A percentile compares a stretch with the other conserved stretches of the same genome.
These are phyloP conservation scores for Astropecten irregularis DNA, from an alignment of 53 echinoderm and acorn worm genomes.

Conservation along the genomic window DNA sequence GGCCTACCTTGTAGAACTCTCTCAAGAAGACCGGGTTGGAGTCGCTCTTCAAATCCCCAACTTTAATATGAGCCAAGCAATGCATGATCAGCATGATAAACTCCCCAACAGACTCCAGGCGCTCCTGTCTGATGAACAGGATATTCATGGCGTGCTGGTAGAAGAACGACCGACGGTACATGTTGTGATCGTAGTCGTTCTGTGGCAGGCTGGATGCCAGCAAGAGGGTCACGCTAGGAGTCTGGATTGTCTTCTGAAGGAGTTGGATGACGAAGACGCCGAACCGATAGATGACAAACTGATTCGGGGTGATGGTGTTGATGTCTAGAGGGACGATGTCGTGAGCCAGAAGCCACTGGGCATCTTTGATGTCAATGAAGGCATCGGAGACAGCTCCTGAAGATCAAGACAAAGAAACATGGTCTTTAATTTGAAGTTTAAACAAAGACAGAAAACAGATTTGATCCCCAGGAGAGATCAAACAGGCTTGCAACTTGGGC, in stretches of 20 bases:
- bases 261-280: conserved; percentile 94
- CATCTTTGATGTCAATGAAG: conserved; percentile 98
- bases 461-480: too few species aligned
- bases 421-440: too few species aligned
- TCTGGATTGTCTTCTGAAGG: conserved; percentile 71
- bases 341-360: conserved; percentile 89
- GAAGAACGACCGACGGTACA: conserved; percentile 99
- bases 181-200: conserved; percentile 94
- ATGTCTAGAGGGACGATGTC: conserved; percentile 90
- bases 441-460: too few species aligned
- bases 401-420: conserved; percentile 5
- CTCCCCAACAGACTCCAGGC: conserved; percentile 96
- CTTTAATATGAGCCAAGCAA: conserved; percentile 96
- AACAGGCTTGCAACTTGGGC: too few species aligned
- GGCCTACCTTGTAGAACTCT: conserved; percentile 97
- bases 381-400: conserved; percentile 88
- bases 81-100: conserved; percentile 96
- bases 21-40: conserved; percentile 81
- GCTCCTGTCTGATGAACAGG: conserved; percentile 85
- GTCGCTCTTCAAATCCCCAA: conserved; percentile 78
- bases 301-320: conserved; percentile 93
- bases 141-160: conserved; percentile 96
- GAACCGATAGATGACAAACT: conserved; percentile 96
- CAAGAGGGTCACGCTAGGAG: conserved; percentile 93
- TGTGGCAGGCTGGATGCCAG: conserved; percentile 84